A percentile compares a stretch with the other conserved stretches of the same genome.
Conservation (phyloP, 1,140 invertebrate species). For the Drosophila gunungcola region DNA sequence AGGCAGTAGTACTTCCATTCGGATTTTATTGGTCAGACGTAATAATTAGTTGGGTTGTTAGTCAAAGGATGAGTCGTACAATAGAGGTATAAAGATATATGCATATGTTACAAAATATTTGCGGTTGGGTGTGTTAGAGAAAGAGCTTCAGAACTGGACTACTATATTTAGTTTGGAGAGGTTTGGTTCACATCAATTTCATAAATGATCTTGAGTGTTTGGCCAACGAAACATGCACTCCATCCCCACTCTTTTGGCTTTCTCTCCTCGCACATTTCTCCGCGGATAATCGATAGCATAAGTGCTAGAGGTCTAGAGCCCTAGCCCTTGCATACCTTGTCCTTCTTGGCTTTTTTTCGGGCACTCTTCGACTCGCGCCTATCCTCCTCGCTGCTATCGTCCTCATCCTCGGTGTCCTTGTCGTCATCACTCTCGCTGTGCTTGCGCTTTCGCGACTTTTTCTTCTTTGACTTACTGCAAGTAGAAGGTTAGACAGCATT, state of each 20-base stretch:
- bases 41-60: slow-evolving; percentile 32
- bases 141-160: slow-evolving; percentile 21
- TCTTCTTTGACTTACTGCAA: slow-evolving; percentile 86
- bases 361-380: slow-evolving; percentile 67
- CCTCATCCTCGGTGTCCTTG: slow-evolving; percentile 84
- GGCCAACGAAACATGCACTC: slow-evolving; percentile 13
- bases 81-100: slow-evolving; percentile 35
- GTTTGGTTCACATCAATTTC: neutral
- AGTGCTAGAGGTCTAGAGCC: neutral
- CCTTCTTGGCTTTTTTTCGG: slow-evolving; percentile 86
- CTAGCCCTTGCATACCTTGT: slow-evolving; percentile 85
- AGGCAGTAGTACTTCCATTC: slow-evolving; percentile 40
- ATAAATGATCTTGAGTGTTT: neutral
- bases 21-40: slow-evolving; percentile 30
- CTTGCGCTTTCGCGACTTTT: slow-evolving; percentile 85
- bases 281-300: slow-evolving; percentile 6
- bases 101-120: slow-evolving; percentile 40
- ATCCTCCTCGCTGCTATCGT: slow-evolving; percentile 85
- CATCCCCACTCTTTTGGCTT: neutral
- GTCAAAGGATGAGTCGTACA: slow-evolving; percentile 42
- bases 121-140: slow-evolving; percentile 16
- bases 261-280: slow-evolving; percentile 16
- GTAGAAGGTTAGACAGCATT: slow-evolving; percentile 44
- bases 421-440: slow-evolving; percentile 83
- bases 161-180: neutral